Conservation (phyloP, 2,888 invertebrate species). For the Enoplolaimus lenunculus region DNA sequence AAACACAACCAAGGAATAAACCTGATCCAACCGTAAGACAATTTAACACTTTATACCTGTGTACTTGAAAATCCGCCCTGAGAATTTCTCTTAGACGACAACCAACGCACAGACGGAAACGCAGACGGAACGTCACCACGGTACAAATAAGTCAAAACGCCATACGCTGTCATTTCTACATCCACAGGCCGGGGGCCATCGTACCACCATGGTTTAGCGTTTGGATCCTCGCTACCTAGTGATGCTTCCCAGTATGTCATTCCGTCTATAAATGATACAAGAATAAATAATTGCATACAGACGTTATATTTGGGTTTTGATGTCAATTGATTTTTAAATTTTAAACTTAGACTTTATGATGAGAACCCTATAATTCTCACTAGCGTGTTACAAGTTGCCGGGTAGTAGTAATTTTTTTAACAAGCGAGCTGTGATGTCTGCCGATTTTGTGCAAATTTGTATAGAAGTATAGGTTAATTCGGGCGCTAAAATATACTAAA, state of each 20-base stretch:
- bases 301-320: background rate
- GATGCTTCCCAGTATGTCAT: conserved; percentile 67
- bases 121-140: conserved; percentile 42
- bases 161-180: conserved; percentile 77
- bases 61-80: conserved; percentile 59
- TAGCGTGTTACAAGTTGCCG: no score
- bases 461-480: no score
- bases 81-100: conserved; percentile 56
- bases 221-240: conserved; percentile 29
- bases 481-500: no score
- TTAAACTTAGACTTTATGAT: no score
- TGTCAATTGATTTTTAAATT: background rate
- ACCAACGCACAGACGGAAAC: conserved; percentile 57
- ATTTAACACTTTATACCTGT: no score
- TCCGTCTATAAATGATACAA: conserved; percentile 45
- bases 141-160: conserved; percentile 54
- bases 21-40: no score
- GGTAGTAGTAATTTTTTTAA: no score
- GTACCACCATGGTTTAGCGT: conserved; percentile 31
- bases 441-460: no score
- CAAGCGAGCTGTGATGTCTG: no score
- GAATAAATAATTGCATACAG: no score
- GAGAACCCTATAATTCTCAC: no score
- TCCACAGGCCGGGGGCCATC: conserved; percentile 56
- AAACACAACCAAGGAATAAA: no score